Conservation (phyloP, 2,888 invertebrate genomes). For the Andrena bucephala region DNA sequence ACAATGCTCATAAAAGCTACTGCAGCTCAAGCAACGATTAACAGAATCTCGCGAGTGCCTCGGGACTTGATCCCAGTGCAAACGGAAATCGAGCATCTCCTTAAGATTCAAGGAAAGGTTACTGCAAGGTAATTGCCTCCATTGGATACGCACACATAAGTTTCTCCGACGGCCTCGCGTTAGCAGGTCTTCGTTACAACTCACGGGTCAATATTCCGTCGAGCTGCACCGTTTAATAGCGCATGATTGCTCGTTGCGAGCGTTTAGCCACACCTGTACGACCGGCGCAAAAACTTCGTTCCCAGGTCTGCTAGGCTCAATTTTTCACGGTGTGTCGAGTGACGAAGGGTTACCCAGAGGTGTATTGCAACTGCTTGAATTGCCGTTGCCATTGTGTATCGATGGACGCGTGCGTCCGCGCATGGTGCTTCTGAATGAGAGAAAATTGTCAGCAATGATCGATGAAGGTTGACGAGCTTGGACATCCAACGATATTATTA, state of each 20-base stretch:
- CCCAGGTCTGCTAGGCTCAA: conserved; percentile 56
- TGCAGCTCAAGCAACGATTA: neutral
- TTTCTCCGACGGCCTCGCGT: conserved; percentile 51
- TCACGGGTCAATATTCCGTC: conserved; percentile 37
- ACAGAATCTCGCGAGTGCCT: neutral
- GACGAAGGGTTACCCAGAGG: conserved; percentile 20
- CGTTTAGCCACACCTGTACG: conserved; percentile 68
- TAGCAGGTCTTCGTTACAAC: conserved; percentile 53
- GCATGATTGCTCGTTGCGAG: conserved; percentile 66
- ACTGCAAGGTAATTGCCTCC: conserved; percentile 45
- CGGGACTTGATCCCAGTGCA: neutral
- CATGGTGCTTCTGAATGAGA: neutral
- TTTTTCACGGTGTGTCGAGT: conserved; percentile 57
- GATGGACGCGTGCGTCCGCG: conserved; percentile 19
- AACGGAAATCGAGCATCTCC: conserved; percentile 14
- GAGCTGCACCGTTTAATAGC: conserved; percentile 69
- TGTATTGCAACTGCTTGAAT: conserved; percentile 41
- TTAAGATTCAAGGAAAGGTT: conserved; percentile 32
- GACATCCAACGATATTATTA: neutral
- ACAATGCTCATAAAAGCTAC: too few species aligned
- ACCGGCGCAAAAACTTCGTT: conserved; percentile 51
- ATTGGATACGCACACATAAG: conserved; percentile 61
- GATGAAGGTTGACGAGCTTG: neutral
- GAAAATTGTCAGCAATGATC: neutral
- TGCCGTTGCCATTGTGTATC: conserved; percentile 27